These are phyloP conservation scores for Dicranocentrus wangi DNA, from an alignment of 2,888 invertebrate genomes.

Conservation along the genomic window DNA sequence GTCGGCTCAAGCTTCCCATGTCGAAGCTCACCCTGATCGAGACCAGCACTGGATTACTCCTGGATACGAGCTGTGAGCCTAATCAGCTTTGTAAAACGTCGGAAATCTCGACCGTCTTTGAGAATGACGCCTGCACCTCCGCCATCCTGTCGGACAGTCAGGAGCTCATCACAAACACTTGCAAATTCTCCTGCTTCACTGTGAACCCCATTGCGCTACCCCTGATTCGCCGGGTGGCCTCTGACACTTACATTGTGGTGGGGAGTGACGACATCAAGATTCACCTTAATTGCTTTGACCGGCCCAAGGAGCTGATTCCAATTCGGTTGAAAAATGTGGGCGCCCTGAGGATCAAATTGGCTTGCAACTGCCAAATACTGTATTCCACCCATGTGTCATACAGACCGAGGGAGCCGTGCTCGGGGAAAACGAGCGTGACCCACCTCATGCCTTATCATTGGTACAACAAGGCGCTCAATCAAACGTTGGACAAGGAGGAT, in stretches of 20 bases:
- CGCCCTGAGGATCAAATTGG: conserved; percentile 61
- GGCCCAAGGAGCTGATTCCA: conserved; percentile 55
- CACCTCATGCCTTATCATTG: conserved; percentile 66
- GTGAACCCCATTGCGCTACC: conserved; percentile 54
- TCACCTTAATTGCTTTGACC: conserved; percentile 58
- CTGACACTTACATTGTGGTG: conserved; percentile 62
- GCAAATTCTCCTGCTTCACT: conserved; percentile 61
- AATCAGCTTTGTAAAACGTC: conserved; percentile 65
- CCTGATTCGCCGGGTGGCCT: conserved; percentile 49
- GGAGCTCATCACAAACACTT: conserved; percentile 50
- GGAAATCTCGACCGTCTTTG: conserved; percentile 60
- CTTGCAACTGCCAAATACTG: conserved; percentile 65
- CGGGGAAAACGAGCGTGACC: conserved; percentile 38
- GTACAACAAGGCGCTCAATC: conserved; percentile 36
- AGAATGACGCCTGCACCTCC: conserved; percentile 62
- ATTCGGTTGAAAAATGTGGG: conserved; percentile 60
- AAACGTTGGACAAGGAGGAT: conserved; percentile 22
- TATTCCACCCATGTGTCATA: conserved; percentile 64
- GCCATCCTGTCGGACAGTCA: conserved; percentile 58
- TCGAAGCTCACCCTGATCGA: conserved; percentile 63
- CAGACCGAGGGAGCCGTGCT: conserved; percentile 53
- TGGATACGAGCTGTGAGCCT: conserved; percentile 62
- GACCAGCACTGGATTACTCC: conserved; percentile 58
- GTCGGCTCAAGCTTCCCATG: conserved; percentile 52
- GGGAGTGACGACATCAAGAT: conserved; percentile 59